These are phyloP conservation scores for Epinotia bilunana DNA, from an alignment of 2,888 invertebrate genomes.

Conservation along the genomic window DNA sequence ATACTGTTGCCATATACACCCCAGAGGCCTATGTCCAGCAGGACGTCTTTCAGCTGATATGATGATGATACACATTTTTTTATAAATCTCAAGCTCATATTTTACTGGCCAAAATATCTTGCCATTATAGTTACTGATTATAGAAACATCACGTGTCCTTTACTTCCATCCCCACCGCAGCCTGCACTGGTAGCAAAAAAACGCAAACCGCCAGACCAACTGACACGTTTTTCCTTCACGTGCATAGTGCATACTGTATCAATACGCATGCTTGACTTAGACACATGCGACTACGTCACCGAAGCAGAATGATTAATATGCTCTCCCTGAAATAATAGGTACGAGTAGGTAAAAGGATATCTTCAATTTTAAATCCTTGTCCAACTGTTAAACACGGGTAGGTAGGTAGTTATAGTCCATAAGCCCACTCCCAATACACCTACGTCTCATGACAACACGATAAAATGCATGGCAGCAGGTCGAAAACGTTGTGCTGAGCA, in stretches of 20 bases:
- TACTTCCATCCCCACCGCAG: conserved; percentile 12
- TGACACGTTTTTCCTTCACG: conserved; percentile 49
- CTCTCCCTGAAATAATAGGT: no score
- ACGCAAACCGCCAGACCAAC: conserved; percentile 33
- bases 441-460: no score
- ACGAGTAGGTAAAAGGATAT: background rate
- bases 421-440: no score
- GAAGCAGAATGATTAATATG: background rate
- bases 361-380: background rate
- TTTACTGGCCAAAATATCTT: background rate
- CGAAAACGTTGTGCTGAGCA: no score
- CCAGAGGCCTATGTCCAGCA: no score
- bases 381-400: background rate
- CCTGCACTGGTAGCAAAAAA: conserved; percentile 19
- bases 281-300: conserved; percentile 17
- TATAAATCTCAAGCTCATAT: no score
- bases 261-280: conserved; percentile 12
- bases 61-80: no score
- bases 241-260: conserved; percentile 39
- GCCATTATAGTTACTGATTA: background rate
- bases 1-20: no score
- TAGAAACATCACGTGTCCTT: conserved; percentile 20
- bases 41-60: no score
- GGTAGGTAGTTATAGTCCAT: no score
- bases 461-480: no score